Conservation (phyloP, 2,113 vertebrate genomes). For the Oryzias curvinotus region DNA sequence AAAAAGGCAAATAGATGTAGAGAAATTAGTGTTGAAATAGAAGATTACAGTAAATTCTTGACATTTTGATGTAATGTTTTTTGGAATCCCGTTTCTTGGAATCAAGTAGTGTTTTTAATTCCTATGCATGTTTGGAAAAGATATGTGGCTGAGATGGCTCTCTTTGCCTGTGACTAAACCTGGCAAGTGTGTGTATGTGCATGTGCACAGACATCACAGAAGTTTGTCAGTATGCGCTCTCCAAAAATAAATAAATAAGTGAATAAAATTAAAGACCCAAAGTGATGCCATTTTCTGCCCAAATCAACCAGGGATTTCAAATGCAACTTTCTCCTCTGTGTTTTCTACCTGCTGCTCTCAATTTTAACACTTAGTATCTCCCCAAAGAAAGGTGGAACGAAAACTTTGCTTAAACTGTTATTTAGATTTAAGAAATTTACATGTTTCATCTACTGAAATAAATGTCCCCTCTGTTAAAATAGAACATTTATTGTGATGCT, state of each 20-base stretch:
- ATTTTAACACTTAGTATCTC: slow-evolving; percentile 62
- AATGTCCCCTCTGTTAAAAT: slow-evolving; percentile 34
- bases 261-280: slow-evolving; percentile 25
- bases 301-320: slow-evolving; percentile 51
- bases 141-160: slow-evolving; percentile 39
- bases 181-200: slow-evolving; percentile 42
- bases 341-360: slow-evolving; percentile 52
- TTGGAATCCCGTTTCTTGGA: slow-evolving; percentile 8
- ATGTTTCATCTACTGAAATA: slow-evolving; percentile 30
- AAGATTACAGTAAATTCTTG: slow-evolving; percentile 16
- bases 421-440: slow-evolving; percentile 55
- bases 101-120: slow-evolving; percentile 23
- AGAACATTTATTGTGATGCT: slow-evolving; percentile 20
- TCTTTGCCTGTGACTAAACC: slow-evolving; percentile 56
- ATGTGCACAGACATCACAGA: slow-evolving; percentile 1
- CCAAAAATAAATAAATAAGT: slow-evolving; percentile 31
- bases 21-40: slow-evolving; percentile 13
- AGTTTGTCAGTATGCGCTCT: slow-evolving; percentile 42
- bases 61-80: slow-evolving; percentile 16
- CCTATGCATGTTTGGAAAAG: slow-evolving; percentile 48
- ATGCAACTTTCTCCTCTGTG: slow-evolving; percentile 57
- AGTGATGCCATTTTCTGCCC: slow-evolving; percentile 57
- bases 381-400: slow-evolving; percentile 37
- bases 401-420: slow-evolving; percentile 54
- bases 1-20: too few species aligned